phyloP scores from a whole-genome alignment of 2,113 vertebrate genomes.

The Mus pahari region DNA sequence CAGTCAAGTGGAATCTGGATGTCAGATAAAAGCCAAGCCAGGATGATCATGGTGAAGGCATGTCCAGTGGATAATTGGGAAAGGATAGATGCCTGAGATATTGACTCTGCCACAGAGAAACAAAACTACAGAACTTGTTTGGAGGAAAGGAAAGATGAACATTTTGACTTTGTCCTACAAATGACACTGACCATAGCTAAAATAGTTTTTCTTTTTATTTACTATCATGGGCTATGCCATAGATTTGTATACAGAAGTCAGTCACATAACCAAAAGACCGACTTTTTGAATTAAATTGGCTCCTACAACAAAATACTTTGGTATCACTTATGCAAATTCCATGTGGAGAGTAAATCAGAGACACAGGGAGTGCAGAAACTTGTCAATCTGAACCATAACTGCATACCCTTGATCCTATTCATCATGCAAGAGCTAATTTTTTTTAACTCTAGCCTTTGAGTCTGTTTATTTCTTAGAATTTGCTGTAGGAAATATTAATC shows the following conservation, averaged over 20 bases:
- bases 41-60: constrained; percentile 36
- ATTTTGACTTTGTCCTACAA: constrained; percentile 9
- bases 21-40: constrained; percentile 66
- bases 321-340: not conserved
- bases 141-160: constrained; percentile 17
- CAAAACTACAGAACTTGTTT: not conserved
- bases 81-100: not conserved
- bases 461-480: constrained; percentile 51
- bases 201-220: not conserved
- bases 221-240: not conserved
- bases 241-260: not conserved
- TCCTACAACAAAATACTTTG: not conserved
- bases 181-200: not conserved
- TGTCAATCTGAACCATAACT: not conserved
- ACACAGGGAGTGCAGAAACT: not conserved
- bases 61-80: not conserved
- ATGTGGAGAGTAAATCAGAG: not conserved
- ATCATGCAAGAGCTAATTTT: not conserved
- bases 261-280: not conserved
- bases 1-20: constrained; percentile 65
- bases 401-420: not conserved
- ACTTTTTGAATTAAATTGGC: not conserved
- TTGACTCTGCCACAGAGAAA: not conserved
- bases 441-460: constrained; percentile 2
- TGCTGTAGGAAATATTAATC: constrained; percentile 19